Evolutionary conservation across 2,113 vertebrate species (phyloP).

Genomic region (Lasiurus cinereus): DNA sequence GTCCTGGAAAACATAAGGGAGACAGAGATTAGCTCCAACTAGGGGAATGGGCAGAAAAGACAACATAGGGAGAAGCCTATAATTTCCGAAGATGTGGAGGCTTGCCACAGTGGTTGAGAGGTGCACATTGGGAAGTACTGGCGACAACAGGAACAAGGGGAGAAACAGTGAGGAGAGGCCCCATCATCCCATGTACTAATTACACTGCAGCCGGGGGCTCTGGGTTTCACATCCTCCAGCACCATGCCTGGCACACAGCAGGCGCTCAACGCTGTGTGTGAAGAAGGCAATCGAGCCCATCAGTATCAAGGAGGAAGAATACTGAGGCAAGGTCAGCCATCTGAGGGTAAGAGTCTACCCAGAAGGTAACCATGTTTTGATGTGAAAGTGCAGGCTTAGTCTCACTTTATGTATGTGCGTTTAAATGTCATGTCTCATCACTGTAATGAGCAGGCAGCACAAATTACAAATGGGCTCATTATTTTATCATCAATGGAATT

Average conservation of each 20-base stretch:
- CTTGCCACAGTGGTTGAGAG: background rate
- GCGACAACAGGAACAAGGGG: background rate
- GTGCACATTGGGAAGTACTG: background rate
- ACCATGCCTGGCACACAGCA: background rate
- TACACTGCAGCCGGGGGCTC: background rate
- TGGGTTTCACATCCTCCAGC: background rate
- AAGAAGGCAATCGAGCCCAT: background rate
- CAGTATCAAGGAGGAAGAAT: background rate
- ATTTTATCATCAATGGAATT: conserved; percentile 47
- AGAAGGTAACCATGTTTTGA: background rate
- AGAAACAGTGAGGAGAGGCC: background rate
- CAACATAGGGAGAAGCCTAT: background rate
- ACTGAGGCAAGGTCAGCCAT: background rate
- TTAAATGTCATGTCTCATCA: conserved; percentile 45
- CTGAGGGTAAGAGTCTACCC: background rate
- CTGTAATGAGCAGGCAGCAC: background rate
- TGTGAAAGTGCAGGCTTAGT: background rate
- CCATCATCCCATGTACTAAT: background rate
- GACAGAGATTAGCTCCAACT: background rate
- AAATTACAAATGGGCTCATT: conserved; percentile 20
- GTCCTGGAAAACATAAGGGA: background rate
- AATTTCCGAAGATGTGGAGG: background rate
- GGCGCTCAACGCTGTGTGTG: background rate
- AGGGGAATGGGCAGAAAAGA: background rate
- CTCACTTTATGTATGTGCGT: background rate